Percentiles rank a stretch among this genome's conserved stretches.
phyloP scores from a whole-genome alignment of 2,797 vertebrate genomes.

The Limosa lapponica region DNA sequence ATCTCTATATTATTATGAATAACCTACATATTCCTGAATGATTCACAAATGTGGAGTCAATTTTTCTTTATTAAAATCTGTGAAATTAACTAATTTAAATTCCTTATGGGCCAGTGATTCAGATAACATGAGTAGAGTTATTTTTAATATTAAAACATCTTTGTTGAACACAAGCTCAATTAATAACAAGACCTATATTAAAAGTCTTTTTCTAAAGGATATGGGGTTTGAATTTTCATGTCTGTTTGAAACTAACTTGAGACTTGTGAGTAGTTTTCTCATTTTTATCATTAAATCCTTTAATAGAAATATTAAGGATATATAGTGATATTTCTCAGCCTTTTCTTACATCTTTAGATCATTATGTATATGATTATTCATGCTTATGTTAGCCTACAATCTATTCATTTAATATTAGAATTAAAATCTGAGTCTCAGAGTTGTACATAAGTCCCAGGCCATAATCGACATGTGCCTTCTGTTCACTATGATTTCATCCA shows the following conservation, averaged over 20 bases:
- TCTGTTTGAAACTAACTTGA: not conserved
- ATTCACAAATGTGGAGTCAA: not conserved
- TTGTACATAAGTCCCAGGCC: not conserved
- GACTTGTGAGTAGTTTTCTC: not conserved
- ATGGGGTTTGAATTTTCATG: not conserved
- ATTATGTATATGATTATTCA: not conserved
- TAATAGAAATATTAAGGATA: not conserved
- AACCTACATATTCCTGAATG: not conserved
- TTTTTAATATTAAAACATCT: conserved; percentile 9
- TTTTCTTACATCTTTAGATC: not conserved
- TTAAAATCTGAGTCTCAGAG: not conserved
- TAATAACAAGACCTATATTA: not conserved
- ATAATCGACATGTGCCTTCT: not conserved
- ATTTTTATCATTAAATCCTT: not conserved
- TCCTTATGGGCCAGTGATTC: conserved; percentile 39
- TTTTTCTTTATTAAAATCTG: conserved; percentile 57
- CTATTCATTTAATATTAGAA: too few species aligned
- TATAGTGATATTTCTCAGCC: not conserved
- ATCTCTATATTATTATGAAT: not conserved
- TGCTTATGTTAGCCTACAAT: not conserved
- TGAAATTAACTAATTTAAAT: conserved; percentile 70
- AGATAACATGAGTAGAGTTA: not conserved
- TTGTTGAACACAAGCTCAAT: conserved; percentile 1
- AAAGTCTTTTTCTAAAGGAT: conserved; percentile 23
- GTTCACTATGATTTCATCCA: not conserved